Base-by-base conservation (phyloP, 2,888 invertebrate species). In the Philonicus albiceps region DNA sequence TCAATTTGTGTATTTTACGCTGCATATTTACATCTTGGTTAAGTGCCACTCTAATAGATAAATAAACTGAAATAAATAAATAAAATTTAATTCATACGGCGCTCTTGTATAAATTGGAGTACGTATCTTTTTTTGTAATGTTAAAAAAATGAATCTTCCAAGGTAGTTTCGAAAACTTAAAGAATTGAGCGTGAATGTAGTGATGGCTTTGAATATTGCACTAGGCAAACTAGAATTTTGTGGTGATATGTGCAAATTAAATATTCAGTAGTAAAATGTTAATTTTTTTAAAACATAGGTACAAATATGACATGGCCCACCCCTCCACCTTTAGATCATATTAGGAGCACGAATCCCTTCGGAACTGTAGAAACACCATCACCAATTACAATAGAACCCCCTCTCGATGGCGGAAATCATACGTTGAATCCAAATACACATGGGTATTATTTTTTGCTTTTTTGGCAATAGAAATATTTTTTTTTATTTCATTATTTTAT, bases 361-460 rank as follows among this genome's bases (percentile, higher is more conserved):
- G 92, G 92, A 84, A 92, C 92, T 86, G 90, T 92, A 6, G 92
- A 92, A 88, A 91, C 91, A 27, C 92, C 92, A 34, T 92, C 92
- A 0, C 92, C 92, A 3, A 89, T 92, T 31, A 91, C 91, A 87
- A 92, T 90, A 88, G 92, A 92, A 40, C 90, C 91, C 80, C 91
- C 90, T 5, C 90, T 89, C 78, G 92, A 91, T 74, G 89, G 89
- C 72, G 89, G 89, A 76, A 90, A 87, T 76, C 90, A 91, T 86
- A 90, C 90, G 80, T 91, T 92, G 43, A 92, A 92, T 91, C 92
- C 92, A 31, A 92, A 92, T 89, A 91, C 92, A 37, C 92, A 92
- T 89, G 92, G 92, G 92, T 92, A 88, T 43, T 84, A 72, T 40
- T 31, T 85, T 74, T 30, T 74, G 7, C 22, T n/a, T 43, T 87